Evolutionary conservation across 2,797 vertebrate species (phyloP).

Genomic region (Borostomias antarcticus): DNA sequence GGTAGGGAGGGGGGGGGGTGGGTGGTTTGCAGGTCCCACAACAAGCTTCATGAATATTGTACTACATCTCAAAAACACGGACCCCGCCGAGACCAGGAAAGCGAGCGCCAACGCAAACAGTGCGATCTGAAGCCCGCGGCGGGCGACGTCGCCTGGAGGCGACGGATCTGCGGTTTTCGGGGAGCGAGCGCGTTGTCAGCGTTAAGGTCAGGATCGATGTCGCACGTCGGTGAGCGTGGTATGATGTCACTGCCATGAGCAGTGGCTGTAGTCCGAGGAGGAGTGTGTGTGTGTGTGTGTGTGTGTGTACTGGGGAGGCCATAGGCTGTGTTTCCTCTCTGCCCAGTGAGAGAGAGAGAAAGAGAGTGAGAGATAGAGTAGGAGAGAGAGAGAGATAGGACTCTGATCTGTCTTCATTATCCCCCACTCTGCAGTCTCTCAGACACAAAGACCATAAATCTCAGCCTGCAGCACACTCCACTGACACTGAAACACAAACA

Average conservation of each 20-base stretch:
- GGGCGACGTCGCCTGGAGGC: constrained; percentile 47
- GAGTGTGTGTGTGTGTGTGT: neutral
- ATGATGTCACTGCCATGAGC: constrained; percentile 76
- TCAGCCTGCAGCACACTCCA: constrained; percentile 81
- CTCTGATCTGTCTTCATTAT: constrained; percentile 84
- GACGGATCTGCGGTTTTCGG: constrained; percentile 52
- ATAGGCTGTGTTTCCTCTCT: constrained; percentile 73
- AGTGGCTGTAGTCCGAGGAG: constrained; percentile 45
- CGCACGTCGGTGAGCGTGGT: constrained; percentile 54
- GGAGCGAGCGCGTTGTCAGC: constrained; percentile 28
- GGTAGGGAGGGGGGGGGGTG: no score
- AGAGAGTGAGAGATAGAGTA: constrained; percentile 1
- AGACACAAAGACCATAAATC: constrained; percentile 85
- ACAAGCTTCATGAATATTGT: constrained; percentile 75
- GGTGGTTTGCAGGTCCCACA: no score
- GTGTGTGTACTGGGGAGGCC: constrained; percentile 51
- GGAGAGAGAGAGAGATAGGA: constrained; percentile 55
- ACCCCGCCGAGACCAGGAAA: constrained; percentile 38
- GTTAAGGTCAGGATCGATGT: constrained; percentile 59
- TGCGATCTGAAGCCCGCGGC: constrained; percentile 51
- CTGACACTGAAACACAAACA: constrained; percentile 86
- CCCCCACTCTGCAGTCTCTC: constrained; percentile 78
- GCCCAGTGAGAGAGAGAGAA: constrained; percentile 57
- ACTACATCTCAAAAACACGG: constrained; percentile 64
- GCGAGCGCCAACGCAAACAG: constrained; percentile 36